Evolutionary conservation across 2,888 invertebrate species (phyloP).

Genomic region (Dorcus hopei): DNA sequence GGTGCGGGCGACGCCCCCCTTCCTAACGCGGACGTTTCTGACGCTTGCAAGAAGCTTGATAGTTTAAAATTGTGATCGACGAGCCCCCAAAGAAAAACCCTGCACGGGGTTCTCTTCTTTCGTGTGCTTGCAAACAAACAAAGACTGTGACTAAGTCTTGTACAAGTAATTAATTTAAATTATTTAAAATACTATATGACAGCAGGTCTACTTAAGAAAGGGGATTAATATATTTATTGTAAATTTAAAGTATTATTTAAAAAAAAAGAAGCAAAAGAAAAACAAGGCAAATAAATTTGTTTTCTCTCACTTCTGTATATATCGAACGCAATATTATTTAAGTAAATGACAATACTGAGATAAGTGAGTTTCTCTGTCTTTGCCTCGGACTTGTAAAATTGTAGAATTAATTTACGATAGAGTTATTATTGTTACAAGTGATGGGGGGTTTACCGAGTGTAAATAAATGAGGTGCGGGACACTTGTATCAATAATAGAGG

Average conservation of each 20-base stretch:
- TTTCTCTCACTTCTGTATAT: slow-evolving; percentile 18
- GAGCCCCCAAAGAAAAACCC: background rate
- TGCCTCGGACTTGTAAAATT: background rate
- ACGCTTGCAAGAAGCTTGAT: slow-evolving; percentile 44
- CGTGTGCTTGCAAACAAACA: slow-evolving; percentile 4
- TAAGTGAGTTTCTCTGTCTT: background rate
- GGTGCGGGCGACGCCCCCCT: slow-evolving; percentile 48
- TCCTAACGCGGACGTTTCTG: slow-evolving; percentile 32
- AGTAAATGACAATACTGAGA: slow-evolving; percentile 29
- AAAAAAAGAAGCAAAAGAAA: slow-evolving; percentile 8
- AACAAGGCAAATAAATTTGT: background rate
- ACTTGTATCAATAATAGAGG: background rate
- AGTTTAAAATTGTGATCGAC: slow-evolving; percentile 42
- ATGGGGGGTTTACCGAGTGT: slow-evolving; percentile 16
- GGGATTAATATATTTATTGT: slow-evolving; percentile 28
- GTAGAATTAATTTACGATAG: background rate
- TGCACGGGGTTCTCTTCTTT: slow-evolving; percentile 3
- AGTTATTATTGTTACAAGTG: slow-evolving; percentile 18
- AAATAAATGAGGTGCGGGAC: background rate
- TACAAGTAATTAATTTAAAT: slow-evolving; percentile 25
- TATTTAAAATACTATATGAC: slow-evolving; percentile 15
- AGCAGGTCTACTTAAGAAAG: slow-evolving; percentile 27
- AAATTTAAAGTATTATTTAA: slow-evolving; percentile 30
- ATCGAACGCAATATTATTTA: slow-evolving; percentile 34
- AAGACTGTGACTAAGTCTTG: slow-evolving; percentile 32